Evolutionary conservation across 2,888 invertebrate genomes (phyloP), one percentile per base, ranked within the genome.

Genomic region (Drosophila fungiperda): DNA sequence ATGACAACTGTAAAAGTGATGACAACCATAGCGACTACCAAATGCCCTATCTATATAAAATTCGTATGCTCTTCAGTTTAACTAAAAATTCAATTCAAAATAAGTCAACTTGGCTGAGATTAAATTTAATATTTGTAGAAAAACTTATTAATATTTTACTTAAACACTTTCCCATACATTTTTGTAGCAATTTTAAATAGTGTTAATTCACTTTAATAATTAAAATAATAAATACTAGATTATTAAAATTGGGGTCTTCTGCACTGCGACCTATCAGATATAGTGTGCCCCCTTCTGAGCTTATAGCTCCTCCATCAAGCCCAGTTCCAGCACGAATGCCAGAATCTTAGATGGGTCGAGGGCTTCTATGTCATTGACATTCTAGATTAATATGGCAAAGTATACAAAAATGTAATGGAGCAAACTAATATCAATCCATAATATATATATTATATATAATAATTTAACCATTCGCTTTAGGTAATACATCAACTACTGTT

Each of bases 61-160:
- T 38, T 0, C 7, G 8, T 17, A 8, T 38, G 38, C 8, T 0
- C 0, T 8, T 23, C 2, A 20, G 20, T 0, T 15, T 20, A 45
- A 12, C 0, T 0, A 20, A 20, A 20, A 45, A 3, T 20, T 45
- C 1, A 0, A 7, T 1, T 1, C 1, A 40, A 38, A 9, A n/a
- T 40, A 4, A 9, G 17, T n/a, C 9, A n/a, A 1, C 42, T 42
- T 11, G 17, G 11, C 11, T n/a, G 11, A 8, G 17, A 38, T 8
- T 38, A 7, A 38, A 8, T 1, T 17, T 38, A 17, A 8, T 3
- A 17, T 36, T 36, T 36, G 15, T 38, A 35, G 9, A 40, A n/a
- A n/a, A 9, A 9, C 4, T 17, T 3, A 17, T 17, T 8, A 17
- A 38, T 38, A 38, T 2, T 17, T 17, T 1, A 4, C 8, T 1